These are phyloP conservation scores for Asarcornis scutulata DNA, from an alignment of 2,113 vertebrate species.

Conservation along the genomic window DNA sequence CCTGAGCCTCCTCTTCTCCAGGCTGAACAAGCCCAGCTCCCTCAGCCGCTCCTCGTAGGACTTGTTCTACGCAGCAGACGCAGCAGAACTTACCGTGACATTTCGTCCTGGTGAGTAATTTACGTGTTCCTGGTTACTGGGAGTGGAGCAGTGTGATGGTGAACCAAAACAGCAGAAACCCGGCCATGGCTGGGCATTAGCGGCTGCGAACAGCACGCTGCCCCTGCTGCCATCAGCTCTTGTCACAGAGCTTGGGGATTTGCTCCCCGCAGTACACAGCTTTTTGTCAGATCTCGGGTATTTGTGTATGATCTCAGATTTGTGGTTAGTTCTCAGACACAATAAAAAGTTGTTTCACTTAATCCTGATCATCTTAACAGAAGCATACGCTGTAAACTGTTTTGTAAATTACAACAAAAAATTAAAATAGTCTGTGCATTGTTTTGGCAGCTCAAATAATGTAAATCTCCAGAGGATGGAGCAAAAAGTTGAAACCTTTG, in stretches of 20 bases:
- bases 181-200: no score
- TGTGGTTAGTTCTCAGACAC: not conserved
- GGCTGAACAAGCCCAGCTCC: no score
- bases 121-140: no score
- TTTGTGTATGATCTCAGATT: not conserved
- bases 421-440: not conserved
- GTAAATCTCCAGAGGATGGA: not conserved
- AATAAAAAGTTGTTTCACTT: no score
- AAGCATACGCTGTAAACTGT: not conserved
- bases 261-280: rapidly evolving
- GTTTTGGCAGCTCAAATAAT: not conserved
- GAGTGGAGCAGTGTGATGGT: no score
- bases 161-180: no score
- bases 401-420: not conserved
- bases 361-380: not conserved
- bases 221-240: not conserved
- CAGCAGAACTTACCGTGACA: no score
- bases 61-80: no score
- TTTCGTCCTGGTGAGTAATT: no score
- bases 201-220: not conserved
- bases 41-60: no score
- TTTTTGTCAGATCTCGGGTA: not conserved
- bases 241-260: rapidly evolving
- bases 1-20: no score
- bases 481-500: not conserved